Base-by-base conservation (phyloP, 2,888 invertebrate species). In the Yponomeuta plumbellus region DNA sequence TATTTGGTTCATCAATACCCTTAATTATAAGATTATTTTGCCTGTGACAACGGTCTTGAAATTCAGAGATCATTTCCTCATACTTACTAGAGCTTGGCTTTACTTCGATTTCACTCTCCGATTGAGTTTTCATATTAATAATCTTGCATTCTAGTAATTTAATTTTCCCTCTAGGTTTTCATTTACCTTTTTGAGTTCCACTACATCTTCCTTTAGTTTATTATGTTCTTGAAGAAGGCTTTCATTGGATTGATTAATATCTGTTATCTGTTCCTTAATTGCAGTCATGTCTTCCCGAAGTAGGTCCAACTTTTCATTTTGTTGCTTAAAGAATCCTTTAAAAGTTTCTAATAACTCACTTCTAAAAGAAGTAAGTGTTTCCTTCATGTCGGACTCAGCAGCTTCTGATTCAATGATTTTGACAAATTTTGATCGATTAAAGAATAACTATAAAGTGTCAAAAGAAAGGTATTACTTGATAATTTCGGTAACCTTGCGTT, bases 221-320 rank as follows among this genome's bases (percentile, higher is more conserved):
- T 58, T 58, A n/a, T 58, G 58, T 22, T 58, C 22, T 20, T 11
- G 11, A 11, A 58, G 13, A 11, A 58, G 11, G n/a, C 10, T 21
- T 20, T 58, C 58, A n/a, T 58, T 44, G 58, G 22, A 22, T 20
- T 58, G 13, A 6, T 58, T 58, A 11, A 58, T 58, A 58, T 58
- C 58, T 20, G 58, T 58, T 58, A 58, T 58, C n/a, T 58, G 58
- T n/a, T 20, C 20, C n/a, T 58, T 58, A n/a, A 58, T 58, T 17
- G 20, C n/a, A 22, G 21, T 3, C 58, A 58, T 22, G 6, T 58
- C 58, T 11, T 17, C 21, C 11, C 21, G n/a, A 4, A 58, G 58
- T 58, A n/a, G 6, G 6, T 44, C 58, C 22, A 58, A 3, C 11
- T 22, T 58, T 11, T 17, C 58, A 20, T 58, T 58, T 21, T 58